phyloP scores from a whole-genome alignment of 2,113 vertebrate genomes.

The Cyprinodon variegatus region DNA sequence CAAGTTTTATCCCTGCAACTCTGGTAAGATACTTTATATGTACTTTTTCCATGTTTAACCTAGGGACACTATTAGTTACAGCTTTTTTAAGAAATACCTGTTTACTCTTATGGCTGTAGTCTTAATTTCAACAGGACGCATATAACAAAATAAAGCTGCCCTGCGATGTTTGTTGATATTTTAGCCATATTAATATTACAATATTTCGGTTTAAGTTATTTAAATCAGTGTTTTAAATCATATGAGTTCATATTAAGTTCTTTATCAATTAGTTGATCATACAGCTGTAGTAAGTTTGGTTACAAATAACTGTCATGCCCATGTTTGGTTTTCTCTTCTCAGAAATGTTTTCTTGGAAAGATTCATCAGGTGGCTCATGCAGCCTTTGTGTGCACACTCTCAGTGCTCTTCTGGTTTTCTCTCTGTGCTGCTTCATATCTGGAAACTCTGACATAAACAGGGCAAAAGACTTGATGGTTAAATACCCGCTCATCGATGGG shows the following conservation, averaged over 20 bases:
- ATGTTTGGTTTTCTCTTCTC: slow-evolving; percentile 1
- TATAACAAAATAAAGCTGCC: neutral
- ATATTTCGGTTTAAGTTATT: neutral
- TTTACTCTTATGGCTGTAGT: neutral
- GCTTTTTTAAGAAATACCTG: neutral
- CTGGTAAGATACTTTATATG: slow-evolving; percentile 27
- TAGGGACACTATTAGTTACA: neutral
- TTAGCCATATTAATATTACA: neutral
- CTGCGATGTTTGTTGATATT: neutral
- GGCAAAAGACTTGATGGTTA: slow-evolving; percentile 77
- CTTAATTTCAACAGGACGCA: neutral
- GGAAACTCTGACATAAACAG: slow-evolving; percentile 53
- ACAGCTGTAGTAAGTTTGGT: neutral
- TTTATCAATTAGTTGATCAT: neutral
- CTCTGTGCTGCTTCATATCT: slow-evolving; percentile 40
- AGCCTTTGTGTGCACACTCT: slow-evolving; percentile 16
- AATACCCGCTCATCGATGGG: slow-evolving; percentile 85
- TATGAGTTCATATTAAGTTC: neutral
- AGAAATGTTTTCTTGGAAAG: slow-evolving; percentile 33
- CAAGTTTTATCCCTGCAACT: neutral
- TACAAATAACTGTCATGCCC: neutral
- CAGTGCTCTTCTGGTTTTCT: slow-evolving; percentile 27
- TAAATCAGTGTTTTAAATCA: neutral
- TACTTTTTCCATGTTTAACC: neutral
- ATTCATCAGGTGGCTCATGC: neutral